phyloP scores from a whole-genome alignment of 2,888 invertebrate genomes.

The Horisme vitalbata region DNA sequence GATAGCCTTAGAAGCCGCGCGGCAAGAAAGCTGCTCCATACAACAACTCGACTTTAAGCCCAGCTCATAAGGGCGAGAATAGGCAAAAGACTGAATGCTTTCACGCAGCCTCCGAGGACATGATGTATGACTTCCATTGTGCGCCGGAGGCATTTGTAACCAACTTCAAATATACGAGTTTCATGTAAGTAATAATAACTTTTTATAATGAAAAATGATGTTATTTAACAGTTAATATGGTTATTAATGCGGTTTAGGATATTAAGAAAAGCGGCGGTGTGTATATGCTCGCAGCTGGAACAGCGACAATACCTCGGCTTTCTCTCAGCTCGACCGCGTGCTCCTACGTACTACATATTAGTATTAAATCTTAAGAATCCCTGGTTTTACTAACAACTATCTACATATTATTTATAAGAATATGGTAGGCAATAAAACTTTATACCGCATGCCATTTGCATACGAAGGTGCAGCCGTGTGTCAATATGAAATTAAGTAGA shows the following conservation, averaged over 20 bases:
- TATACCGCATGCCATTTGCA: no score
- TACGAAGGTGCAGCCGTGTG: no score
- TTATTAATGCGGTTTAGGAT: constrained; percentile 40
- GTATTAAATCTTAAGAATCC: no score
- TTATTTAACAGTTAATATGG: constrained; percentile 51
- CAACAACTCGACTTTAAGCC: constrained; percentile 10
- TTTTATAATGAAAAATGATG: constrained; percentile 65
- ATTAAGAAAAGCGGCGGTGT: constrained; percentile 17
- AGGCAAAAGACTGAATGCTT: constrained; percentile 10
- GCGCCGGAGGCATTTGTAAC: constrained; percentile 48
- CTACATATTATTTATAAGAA: no score
- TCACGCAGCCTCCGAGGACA: constrained; percentile 26
- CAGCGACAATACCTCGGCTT: background rate
- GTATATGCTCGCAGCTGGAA: background rate
- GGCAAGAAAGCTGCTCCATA: background rate
- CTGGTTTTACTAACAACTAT: no score
- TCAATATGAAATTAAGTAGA: no score
- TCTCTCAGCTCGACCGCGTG: background rate
- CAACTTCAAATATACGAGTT: constrained; percentile 51
- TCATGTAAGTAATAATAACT: constrained; percentile 59
- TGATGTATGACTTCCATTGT: constrained; percentile 60
- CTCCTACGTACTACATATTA: no score
- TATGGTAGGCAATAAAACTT: no score
- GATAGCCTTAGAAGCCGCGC: constrained; percentile 1
- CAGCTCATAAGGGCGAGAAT: constrained; percentile 18